A percentile compares a stretch with the other conserved stretches of the same genome.
phyloP scores from a whole-genome alignment of 2,797 vertebrate genomes.

The Tapera naevia region DNA sequence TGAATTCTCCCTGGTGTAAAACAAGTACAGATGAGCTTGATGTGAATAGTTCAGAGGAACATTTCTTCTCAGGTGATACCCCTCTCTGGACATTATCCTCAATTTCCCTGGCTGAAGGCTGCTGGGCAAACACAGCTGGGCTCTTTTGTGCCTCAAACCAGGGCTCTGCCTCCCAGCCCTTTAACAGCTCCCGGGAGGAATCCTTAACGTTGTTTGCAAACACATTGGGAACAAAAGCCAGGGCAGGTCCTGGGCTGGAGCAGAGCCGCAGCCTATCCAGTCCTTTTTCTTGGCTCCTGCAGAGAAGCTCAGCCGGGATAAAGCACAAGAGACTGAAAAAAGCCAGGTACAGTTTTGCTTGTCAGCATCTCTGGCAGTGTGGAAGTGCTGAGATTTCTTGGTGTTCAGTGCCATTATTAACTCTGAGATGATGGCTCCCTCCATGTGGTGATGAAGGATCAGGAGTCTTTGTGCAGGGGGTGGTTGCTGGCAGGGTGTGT shows the following conservation, averaged over 20 bases:
- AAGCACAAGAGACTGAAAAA: neutral
- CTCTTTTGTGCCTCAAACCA: neutral
- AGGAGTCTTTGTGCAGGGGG: neutral
- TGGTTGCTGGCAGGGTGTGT: neutral
- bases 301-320: neutral
- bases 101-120: neutral
- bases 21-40: neutral
- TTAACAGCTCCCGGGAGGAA: neutral
- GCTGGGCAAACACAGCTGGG: neutral
- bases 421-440: neutral
- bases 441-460: neutral
- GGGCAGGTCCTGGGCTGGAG: neutral
- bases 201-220: neutral
- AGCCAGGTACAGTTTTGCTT: neutral
- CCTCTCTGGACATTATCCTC: neutral
- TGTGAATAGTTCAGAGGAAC: constrained; percentile 6
- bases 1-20: constrained; percentile 11
- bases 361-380: neutral
- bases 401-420: neutral
- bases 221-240: neutral
- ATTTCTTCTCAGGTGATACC: neutral
- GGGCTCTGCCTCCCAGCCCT: neutral
- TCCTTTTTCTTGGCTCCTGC: neutral
- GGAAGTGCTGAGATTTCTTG: neutral
- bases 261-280: neutral